Percentiles rank a stretch among this genome's conserved stretches.
Conservation (phyloP, 1,140 invertebrate species). For the Achatina immaculata region DNA sequence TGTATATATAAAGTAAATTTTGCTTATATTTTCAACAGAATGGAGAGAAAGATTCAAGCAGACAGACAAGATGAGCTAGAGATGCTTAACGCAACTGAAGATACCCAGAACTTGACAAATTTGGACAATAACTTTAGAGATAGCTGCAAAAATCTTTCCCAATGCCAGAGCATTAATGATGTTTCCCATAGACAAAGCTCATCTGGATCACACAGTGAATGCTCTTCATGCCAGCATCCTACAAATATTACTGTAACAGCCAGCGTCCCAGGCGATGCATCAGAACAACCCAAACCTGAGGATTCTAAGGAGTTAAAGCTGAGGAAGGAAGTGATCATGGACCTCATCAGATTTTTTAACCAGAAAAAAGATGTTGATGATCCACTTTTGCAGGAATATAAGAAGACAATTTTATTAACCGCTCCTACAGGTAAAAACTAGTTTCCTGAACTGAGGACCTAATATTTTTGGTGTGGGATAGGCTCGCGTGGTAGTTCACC, state of each 20-base stretch:
- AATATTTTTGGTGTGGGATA: too few species aligned
- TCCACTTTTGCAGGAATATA: not conserved
- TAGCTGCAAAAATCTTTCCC: too few species aligned
- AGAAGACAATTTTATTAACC: constrained; percentile 50
- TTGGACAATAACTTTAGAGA: too few species aligned
- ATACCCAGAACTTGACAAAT: too few species aligned
- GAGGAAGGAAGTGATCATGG: not conserved
- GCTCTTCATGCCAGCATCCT: too few species aligned
- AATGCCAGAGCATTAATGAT: too few species aligned
- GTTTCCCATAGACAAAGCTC: too few species aligned
- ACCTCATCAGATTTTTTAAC: constrained; percentile 6
- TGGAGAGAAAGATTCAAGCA: not conserved
- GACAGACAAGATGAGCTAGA: not conserved
- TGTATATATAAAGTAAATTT: not conserved
- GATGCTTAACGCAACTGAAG: too few species aligned
- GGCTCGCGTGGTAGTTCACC: too few species aligned
- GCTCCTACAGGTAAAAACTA: constrained; percentile 61
- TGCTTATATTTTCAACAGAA: not conserved
- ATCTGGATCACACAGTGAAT: too few species aligned
- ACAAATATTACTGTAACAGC: too few species aligned
- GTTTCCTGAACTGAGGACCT: not conserved
- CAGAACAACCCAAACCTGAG: not conserved
- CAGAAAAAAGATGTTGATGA: not conserved
- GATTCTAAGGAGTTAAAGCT: not conserved
- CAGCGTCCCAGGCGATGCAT: not conserved